phyloP scores from a whole-genome alignment of 2,113 vertebrate genomes.

The Scomber colias region DNA sequence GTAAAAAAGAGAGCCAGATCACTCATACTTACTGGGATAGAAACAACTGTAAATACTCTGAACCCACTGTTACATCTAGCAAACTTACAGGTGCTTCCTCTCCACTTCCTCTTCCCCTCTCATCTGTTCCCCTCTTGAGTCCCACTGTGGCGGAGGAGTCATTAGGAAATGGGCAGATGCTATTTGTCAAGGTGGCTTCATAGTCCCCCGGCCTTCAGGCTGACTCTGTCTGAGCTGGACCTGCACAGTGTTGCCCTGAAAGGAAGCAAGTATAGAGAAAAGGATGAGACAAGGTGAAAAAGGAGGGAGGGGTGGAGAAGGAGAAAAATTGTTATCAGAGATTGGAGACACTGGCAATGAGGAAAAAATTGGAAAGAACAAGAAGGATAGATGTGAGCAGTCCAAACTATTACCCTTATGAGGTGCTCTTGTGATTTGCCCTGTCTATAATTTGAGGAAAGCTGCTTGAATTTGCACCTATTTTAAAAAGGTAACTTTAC shows the following conservation, averaged over 20 bases:
- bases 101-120: constrained; percentile 20
- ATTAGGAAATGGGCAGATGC: constrained; percentile 69
- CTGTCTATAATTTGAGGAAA: background rate
- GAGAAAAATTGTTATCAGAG: constrained; percentile 7
- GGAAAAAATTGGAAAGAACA: constrained; percentile 4
- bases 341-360: constrained; percentile 19
- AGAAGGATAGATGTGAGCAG: constrained; percentile 3
- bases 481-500: constrained; percentile 2
- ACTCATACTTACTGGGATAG: background rate
- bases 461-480: constrained; percentile 6
- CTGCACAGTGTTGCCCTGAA: constrained; percentile 28
- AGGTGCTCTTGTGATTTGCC: background rate
- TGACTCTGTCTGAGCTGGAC: constrained; percentile 31
- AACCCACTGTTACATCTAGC: constrained; percentile 12
- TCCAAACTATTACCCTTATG: background rate
- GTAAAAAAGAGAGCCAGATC: background rate
- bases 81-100: constrained; percentile 26
- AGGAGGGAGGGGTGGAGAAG: background rate
- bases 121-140: constrained; percentile 29
- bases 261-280: constrained; percentile 28
- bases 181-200: constrained; percentile 65
- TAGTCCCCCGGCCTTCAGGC: constrained; percentile 31
- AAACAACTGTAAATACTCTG: constrained; percentile 24
- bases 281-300: constrained; percentile 4
- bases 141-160: constrained; percentile 53